These are phyloP conservation scores for Syrmaticus mikado DNA, from an alignment of 2,113 vertebrate genomes.

Conservation along the genomic window DNA sequence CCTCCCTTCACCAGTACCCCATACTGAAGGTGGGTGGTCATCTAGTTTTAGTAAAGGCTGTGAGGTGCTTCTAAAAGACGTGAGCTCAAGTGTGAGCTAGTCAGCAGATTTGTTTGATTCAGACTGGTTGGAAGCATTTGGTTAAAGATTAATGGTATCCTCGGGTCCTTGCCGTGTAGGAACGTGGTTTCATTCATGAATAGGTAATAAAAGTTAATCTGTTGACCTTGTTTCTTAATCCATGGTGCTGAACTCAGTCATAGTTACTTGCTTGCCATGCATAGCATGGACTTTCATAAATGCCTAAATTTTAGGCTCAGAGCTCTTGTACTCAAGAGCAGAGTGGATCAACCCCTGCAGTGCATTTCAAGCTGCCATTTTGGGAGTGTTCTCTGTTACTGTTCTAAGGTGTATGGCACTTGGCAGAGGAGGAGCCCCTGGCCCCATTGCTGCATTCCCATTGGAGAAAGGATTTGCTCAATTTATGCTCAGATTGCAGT, in stretches of 20 bases:
- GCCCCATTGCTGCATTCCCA: neutral
- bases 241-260: neutral
- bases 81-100: neutral
- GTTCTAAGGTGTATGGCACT: neutral
- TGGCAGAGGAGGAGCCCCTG: neutral
- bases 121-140: neutral
- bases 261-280: neutral
- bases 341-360: neutral
- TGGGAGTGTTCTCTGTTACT: neutral
- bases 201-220: constrained; percentile 48
- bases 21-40: neutral
- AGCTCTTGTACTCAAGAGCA: accelerated
- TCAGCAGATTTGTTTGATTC: neutral
- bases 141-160: constrained; percentile 17
- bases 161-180: neutral
- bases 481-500: neutral
- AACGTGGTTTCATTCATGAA: neutral
- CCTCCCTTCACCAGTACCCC: neutral
- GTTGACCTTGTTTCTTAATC: constrained; percentile 44
- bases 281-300: neutral
- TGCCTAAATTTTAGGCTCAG: neutral
- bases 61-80: neutral
- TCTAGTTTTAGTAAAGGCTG: neutral
- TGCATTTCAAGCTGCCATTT: neutral
- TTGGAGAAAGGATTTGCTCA: neutral